Evolutionary conservation across 2,888 invertebrate species (phyloP), one percentile per base, ranked within the genome.

Genomic region (Xanthorhoe designata): DNA sequence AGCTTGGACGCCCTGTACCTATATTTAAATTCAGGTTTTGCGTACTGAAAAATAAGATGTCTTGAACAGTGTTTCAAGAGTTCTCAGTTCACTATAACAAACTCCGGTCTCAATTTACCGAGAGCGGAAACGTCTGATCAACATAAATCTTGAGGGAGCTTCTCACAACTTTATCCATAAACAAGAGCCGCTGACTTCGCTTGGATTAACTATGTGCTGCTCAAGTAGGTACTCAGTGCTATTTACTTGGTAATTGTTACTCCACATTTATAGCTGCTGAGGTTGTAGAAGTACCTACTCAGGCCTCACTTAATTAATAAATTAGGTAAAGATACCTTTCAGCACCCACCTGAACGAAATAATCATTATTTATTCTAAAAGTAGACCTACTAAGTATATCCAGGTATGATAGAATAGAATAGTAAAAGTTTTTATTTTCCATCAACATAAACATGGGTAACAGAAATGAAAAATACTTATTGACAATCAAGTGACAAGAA

Each of bases 131-230:
- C 69, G 63, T 70, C 73, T 73, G 71, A 79, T 78, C 76, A 74
- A 68, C 73, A 76, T 81, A 80, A 80, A 82, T 83, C 73, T 75
- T 72, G 64, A 69, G 75, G 66, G 70, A 81, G 76, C 73, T 78
- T 75, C 60, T 49, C 64, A 59, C 58, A 82, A 82, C 78, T 83
- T 82, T 63, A 67, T 65, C 70, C 71, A 78, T 81, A 79, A 80
- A 82, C 76, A 77, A 80, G 72, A 74, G 71, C 61, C 63, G 66
- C 56, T 65, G 66, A 71, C 70, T 69, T 42, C 45, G 55, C 64
- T 63, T 59, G 54, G 64, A 42, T 63, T 18, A 65, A 63, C 61
- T 64, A 64, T 49, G 51, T 65, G 52, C 42, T 56, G 18, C 52
- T 56, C 24, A 3, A 24, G 24, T 24, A 24, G 24, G n/a, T n/a